Evolutionary conservation across 2,888 invertebrate genomes (phyloP).

Genomic region (Autographa gamma): DNA sequence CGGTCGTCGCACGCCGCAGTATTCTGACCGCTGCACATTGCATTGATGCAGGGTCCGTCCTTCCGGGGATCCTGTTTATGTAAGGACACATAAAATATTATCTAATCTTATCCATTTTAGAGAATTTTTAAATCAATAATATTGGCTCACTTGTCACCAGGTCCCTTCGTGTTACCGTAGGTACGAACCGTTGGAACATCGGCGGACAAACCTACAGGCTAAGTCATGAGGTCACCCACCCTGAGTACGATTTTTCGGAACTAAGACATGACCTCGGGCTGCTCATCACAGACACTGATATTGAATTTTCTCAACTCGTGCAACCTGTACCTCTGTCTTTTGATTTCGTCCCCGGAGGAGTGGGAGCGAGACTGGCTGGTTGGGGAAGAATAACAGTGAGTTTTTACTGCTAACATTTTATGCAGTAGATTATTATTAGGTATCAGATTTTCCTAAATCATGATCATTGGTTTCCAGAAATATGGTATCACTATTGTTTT

Average conservation of each 20-base stretch:
- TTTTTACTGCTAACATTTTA: neutral
- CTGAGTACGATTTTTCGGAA: neutral
- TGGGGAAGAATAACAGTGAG: neutral
- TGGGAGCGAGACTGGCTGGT: neutral
- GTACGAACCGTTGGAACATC: conserved; percentile 1
- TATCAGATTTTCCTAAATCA: too few species aligned
- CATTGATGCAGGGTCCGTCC: neutral
- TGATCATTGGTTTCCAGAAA: neutral
- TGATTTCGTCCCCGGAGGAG: neutral
- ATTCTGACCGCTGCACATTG: neutral
- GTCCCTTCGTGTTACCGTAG: neutral
- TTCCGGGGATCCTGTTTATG: neutral
- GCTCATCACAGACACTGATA: neutral
- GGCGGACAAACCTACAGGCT: neutral
- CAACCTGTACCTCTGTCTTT: neutral
- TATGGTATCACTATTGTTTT: neutral
- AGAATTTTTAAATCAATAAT: neutral
- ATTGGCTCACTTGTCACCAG: neutral
- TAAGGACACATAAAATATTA: neutral
- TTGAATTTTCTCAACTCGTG: neutral
- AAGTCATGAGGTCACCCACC: neutral
- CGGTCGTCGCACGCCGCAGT: neutral
- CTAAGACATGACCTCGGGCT: neutral
- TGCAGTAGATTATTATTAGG: too few species aligned
- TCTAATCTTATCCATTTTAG: neutral